phyloP scores from a whole-genome alignment of 2,888 invertebrate genomes.

The Xestia sexstrigata region DNA sequence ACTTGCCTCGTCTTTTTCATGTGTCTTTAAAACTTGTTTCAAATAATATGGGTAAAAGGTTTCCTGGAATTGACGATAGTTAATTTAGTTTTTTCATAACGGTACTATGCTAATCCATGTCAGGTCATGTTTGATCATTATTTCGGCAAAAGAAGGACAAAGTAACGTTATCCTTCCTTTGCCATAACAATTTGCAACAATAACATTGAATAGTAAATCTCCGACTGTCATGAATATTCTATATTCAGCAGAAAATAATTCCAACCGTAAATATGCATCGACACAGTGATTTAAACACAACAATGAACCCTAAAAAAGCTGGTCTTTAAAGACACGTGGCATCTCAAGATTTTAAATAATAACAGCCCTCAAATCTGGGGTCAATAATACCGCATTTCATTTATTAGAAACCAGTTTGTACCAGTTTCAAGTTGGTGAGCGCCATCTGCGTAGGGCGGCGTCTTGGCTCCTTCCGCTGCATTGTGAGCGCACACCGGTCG shows the following conservation, averaged over 20 bases:
- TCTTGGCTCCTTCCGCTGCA: conserved; percentile 89
- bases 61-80: not conserved
- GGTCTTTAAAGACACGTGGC: conserved; percentile 70
- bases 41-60: not conserved
- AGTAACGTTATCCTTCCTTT: not conserved
- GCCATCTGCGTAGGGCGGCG: conserved; percentile 87
- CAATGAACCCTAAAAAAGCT: conserved; percentile 56
- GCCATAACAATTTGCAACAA: not conserved
- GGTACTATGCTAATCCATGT: no score
- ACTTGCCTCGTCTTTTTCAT: not conserved
- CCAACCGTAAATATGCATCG: conserved; percentile 24
- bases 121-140: not conserved
- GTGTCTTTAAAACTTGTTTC: not conserved
- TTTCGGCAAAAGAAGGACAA: not conserved
- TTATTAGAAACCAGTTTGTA: conserved; percentile 79
- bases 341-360: conserved; percentile 70
- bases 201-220: not conserved
- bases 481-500: conserved; percentile 83
- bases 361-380: conserved; percentile 74
- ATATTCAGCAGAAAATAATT: conserved; percentile 14
- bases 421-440: conserved; percentile 80
- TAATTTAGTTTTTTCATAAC: not conserved
- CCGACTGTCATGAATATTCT: conserved; percentile 7
- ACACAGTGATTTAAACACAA: conserved; percentile 25
- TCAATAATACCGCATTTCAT: conserved; percentile 82